Evolutionary conservation across 2,888 invertebrate species (phyloP).

Genomic region (Gandaritis pyraliata): DNA sequence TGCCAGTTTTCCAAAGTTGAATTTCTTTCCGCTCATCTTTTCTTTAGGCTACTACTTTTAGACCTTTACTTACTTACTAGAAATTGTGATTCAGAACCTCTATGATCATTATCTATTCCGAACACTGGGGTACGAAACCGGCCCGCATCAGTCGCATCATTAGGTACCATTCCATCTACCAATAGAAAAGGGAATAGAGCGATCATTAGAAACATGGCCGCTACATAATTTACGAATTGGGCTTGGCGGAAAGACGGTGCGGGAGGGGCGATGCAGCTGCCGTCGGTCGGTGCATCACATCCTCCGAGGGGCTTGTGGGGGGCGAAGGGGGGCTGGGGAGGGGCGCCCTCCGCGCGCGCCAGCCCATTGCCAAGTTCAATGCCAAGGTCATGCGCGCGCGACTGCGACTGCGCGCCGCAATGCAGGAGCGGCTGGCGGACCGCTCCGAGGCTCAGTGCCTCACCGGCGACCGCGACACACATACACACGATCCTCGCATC

Average conservation of each 20-base stretch:
- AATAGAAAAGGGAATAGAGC: conserved; percentile 53
- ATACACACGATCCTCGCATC: conserved; percentile 58
- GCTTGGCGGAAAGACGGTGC: conserved; percentile 61
- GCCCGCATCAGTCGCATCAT: neutral
- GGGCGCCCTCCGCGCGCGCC: conserved; percentile 59
- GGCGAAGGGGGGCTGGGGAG: conserved; percentile 11
- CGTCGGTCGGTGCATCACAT: conserved; percentile 67
- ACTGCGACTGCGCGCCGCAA: conserved; percentile 87
- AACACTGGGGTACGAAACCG: too few species aligned
- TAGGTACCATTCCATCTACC: conserved; percentile 21
- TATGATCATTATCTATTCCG: too few species aligned
- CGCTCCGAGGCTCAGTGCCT: conserved; percentile 74
- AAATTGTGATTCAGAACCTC: neutral
- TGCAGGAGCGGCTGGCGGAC: conserved; percentile 85
- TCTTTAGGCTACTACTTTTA: too few species aligned
- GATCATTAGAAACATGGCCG: conserved; percentile 46
- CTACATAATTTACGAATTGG: conserved; percentile 47
- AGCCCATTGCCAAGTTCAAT: conserved; percentile 90
- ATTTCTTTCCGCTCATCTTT: too few species aligned
- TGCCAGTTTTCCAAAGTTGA: too few species aligned
- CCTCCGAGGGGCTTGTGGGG: conserved; percentile 43
- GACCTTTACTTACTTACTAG: too few species aligned
- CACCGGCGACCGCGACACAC: conserved; percentile 70
- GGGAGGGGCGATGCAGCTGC: conserved; percentile 79
- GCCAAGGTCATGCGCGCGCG: conserved; percentile 90